These are phyloP conservation scores for Brachyistius frenatus DNA, from an alignment of 2,113 vertebrate species.

Conservation along the genomic window DNA sequence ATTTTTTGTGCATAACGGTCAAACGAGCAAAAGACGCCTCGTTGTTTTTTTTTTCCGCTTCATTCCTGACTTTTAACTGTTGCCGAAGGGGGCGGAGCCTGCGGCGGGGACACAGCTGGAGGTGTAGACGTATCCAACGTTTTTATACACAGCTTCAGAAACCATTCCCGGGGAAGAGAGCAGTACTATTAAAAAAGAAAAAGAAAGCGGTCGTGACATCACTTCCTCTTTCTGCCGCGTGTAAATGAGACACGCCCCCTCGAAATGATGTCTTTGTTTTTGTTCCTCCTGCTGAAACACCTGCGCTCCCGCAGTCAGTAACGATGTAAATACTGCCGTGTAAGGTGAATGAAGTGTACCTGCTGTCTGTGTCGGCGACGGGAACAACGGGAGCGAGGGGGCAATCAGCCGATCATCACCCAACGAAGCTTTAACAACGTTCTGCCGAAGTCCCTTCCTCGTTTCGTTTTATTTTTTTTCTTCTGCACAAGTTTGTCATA, in stretches of 20 bases:
- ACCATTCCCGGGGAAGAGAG: constrained; percentile 40
- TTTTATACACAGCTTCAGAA: constrained; percentile 46
- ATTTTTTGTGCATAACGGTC: no score
- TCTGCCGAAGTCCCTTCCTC: constrained; percentile 77
- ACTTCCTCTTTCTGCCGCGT: constrained; percentile 51
- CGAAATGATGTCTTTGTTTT: constrained; percentile 29
- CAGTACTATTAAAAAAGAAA: constrained; percentile 35
- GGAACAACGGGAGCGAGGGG: constrained; percentile 29
- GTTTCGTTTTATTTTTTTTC: constrained; percentile 12
- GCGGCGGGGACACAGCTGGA: constrained; percentile 43
- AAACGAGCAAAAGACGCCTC: no score
- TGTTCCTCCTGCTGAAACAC: constrained; percentile 39
- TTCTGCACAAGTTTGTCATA: constrained; percentile 38
- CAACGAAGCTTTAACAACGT: constrained; percentile 79
- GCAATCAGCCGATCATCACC: constrained; percentile 71
- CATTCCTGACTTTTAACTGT: no score
- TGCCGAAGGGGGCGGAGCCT: constrained; percentile 40
- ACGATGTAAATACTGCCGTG: constrained; percentile 70
- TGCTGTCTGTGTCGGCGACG: constrained; percentile 32
- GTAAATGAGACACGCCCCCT: constrained; percentile 10
- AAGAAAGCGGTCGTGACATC: constrained; percentile 37
- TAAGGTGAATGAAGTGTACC: constrained; percentile 33
- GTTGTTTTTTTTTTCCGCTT: no score
- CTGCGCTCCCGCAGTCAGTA: constrained; percentile 51
- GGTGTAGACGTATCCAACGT: constrained; percentile 2